phyloP scores from a whole-genome alignment of 2,888 invertebrate species.

The Caenorhabditis afra region DNA sequence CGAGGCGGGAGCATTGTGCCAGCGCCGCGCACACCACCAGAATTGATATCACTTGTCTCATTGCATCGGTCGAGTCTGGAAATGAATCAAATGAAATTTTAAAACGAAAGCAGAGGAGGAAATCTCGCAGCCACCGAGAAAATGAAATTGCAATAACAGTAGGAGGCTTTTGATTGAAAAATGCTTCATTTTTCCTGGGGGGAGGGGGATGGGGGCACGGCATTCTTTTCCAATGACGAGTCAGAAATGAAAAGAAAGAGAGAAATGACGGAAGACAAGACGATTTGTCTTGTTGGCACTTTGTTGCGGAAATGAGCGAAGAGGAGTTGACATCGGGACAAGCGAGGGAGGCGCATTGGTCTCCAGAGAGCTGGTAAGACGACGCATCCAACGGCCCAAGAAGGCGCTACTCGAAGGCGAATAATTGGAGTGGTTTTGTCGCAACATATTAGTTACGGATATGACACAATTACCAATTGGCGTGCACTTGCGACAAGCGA shows the following conservation, averaged over 20 bases:
- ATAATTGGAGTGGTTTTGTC: slow-evolving; percentile 54
- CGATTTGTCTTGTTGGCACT: slow-evolving; percentile 45
- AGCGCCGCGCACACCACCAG: slow-evolving; percentile 9
- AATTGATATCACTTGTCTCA: slow-evolving; percentile 22
- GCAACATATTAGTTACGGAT: slow-evolving; percentile 61
- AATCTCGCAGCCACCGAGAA: too few relatives aligned
- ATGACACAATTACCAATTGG: slow-evolving; percentile 58
- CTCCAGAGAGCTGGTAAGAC: slow-evolving; percentile 42
- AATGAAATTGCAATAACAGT: too few relatives aligned
- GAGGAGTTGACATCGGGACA: slow-evolving; percentile 31
- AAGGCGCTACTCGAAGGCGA: slow-evolving; percentile 54
- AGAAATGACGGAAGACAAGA: slow-evolving; percentile 14
- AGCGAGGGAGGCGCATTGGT: slow-evolving; percentile 30
- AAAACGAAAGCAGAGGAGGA: too few relatives aligned
- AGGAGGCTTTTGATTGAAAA: too few relatives aligned
- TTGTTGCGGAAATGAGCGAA: slow-evolving; percentile 29
- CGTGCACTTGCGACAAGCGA: slow-evolving; percentile 11
- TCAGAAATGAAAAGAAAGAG: slow-evolving; percentile 15
- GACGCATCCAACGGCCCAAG: background rate
- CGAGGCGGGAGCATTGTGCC: slow-evolving; percentile 29
- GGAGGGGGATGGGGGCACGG: too few relatives aligned
- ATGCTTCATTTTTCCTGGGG: too few relatives aligned
- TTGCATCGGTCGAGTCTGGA: slow-evolving; percentile 47
- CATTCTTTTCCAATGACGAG: slow-evolving; percentile 25
- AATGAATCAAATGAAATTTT: slow-evolving; percentile 13